Percentiles rank a stretch among this genome's conserved stretches.
These are phyloP conservation scores for Junco hyemalis DNA, from an alignment of 2,113 vertebrate genomes.

Conservation along the genomic window DNA sequence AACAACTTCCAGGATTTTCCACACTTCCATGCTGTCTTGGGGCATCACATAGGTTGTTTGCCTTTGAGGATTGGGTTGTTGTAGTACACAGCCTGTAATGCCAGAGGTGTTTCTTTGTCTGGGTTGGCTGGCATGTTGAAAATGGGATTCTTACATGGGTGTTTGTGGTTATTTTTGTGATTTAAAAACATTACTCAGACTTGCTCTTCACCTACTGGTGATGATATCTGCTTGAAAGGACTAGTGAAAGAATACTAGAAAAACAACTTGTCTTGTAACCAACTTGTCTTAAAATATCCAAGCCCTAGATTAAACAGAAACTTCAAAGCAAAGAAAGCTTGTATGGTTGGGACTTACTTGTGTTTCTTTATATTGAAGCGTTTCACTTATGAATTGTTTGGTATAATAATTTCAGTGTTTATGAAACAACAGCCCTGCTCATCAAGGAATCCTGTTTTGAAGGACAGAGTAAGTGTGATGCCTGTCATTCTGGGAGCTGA, in stretches of 20 bases:
- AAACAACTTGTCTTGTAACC: not conserved
- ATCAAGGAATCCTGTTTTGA: not conserved
- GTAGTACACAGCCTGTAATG: not conserved
- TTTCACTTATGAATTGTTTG: not conserved
- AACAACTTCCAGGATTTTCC: not conserved
- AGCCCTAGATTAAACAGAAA: not conserved
- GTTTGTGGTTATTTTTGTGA: constrained; percentile 2
- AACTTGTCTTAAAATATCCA: not conserved
- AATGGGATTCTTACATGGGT: not conserved
- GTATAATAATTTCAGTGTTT: not conserved
- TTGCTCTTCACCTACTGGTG: not conserved
- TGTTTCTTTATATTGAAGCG: not conserved
- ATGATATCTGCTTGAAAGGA: not conserved
- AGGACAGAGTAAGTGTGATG: not conserved
- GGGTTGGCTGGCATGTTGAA: not conserved
- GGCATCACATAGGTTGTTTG: not conserved
- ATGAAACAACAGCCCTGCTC: not conserved
- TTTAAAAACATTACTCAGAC: not conserved
- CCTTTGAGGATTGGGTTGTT: not conserved
- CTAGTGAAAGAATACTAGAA: not conserved
- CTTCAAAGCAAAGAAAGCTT: not conserved
- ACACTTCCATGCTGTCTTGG: not conserved
- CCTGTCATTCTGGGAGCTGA: constrained; percentile 1
- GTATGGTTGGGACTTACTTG: not conserved
- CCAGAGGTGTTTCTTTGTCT: not conserved